These are phyloP conservation scores for Lerista edwardsae DNA, from an alignment of 2,797 vertebrate species.

Conservation along the genomic window DNA sequence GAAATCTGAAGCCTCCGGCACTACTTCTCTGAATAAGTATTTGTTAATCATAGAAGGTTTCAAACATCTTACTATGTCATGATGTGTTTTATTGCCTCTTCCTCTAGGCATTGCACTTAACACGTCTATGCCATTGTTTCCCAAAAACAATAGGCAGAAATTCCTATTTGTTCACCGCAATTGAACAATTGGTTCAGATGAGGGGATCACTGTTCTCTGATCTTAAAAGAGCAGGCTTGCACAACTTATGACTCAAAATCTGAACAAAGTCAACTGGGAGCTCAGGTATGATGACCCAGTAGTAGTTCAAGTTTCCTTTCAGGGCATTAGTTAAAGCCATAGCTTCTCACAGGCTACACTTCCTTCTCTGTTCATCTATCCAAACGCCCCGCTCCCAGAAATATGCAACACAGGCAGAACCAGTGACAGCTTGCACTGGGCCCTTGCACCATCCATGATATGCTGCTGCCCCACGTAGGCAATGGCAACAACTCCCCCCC, in stretches of 20 bases:
- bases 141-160: not conserved
- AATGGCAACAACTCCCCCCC: no score
- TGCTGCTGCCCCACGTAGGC: no score
- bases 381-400: no score
- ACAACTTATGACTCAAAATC: no score
- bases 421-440: not conserved
- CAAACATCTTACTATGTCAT: constrained; percentile 16
- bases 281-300: not conserved
- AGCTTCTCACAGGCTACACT: not conserved
- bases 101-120: not conserved
- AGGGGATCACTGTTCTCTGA: not conserved
- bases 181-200: not conserved
- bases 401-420: no score
- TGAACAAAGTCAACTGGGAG: no score
- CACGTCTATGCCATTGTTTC: not conserved
- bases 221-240: not conserved
- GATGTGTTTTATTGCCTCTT: not conserved
- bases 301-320: no score
- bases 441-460: no score
- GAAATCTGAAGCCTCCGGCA: constrained; percentile 49
- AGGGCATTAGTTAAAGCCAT: no score
- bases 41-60: constrained; percentile 22
- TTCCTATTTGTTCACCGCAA: not conserved
- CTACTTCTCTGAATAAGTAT: constrained; percentile 53
- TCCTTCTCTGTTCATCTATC: not conserved